A percentile compares a stretch with the other conserved stretches of the same genome.
Evolutionary conservation across 2,888 invertebrate species (phyloP).

Genomic region (Vannuccia rotundouncinata): DNA sequence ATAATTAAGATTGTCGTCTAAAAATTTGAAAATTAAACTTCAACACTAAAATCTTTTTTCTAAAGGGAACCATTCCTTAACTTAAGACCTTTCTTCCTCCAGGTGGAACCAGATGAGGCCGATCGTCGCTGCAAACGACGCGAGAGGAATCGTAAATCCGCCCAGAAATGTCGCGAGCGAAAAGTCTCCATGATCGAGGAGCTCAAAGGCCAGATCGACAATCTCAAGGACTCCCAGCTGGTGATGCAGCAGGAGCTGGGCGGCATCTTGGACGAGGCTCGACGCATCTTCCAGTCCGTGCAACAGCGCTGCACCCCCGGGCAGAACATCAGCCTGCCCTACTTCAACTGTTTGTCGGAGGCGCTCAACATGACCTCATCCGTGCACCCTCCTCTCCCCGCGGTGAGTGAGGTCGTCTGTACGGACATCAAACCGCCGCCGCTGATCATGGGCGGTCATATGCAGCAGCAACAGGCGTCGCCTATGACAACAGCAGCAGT

Average conservation of each 20-base stretch:
- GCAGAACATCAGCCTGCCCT: not conserved
- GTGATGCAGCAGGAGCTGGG: not conserved
- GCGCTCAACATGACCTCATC: not conserved
- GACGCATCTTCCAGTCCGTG: not conserved
- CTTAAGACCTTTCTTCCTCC: not conserved
- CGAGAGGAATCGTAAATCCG: constrained; percentile 8
- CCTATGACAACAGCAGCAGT: not conserved
- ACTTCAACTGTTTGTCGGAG: constrained; percentile 3
- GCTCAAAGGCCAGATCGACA: constrained; percentile 21
- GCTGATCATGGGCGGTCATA: not conserved
- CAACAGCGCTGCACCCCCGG: not conserved
- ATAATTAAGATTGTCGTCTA: too few relatives aligned
- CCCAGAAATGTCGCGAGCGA: constrained; percentile 30
- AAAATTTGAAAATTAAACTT: too few relatives aligned
- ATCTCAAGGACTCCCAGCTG: not conserved
- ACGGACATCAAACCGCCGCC: not conserved
- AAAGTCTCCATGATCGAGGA: constrained; percentile 27
- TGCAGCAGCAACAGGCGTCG: not conserved
- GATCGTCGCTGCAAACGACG: constrained; percentile 27
- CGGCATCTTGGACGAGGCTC: not conserved
- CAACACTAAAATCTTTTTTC: too few relatives aligned
- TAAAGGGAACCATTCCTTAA: too few relatives aligned
- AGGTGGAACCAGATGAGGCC: constrained; percentile 32
- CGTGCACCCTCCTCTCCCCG: not conserved
- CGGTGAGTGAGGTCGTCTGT: not conserved